Conservation (phyloP, 2,797 vertebrate genomes). For the Rhinatrema bivittatum region DNA sequence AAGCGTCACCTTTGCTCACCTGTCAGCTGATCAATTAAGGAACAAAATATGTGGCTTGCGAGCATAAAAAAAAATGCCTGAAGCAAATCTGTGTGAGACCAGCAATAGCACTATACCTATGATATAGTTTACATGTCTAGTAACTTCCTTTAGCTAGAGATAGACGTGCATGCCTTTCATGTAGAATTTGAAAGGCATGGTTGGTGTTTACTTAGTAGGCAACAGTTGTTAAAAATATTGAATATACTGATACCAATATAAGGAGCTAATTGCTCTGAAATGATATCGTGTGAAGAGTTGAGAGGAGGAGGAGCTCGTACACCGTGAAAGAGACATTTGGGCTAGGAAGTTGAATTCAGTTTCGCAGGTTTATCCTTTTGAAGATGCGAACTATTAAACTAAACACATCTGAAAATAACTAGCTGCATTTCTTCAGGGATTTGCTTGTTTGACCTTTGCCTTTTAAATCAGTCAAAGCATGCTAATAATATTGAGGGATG, state of each 20-base stretch:
- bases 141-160: slow-evolving; percentile 16
- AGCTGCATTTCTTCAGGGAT: slow-evolving; percentile 56
- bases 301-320: background rate
- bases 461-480: slow-evolving; percentile 64
- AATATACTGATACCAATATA: background rate
- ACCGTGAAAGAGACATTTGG: slow-evolving; percentile 38
- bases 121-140: background rate
- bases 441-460: slow-evolving; percentile 61
- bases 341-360: slow-evolving; percentile 42
- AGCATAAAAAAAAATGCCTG: too few species aligned
- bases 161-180: too few species aligned
- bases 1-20: slow-evolving; percentile 22
- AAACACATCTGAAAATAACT: slow-evolving; percentile 62
- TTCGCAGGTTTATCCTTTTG: slow-evolving; percentile 53
- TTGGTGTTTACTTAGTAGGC: background rate
- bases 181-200: background rate
- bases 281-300: background rate
- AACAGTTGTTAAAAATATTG: too few species aligned
- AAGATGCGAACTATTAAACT: slow-evolving; percentile 53
- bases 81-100: slow-evolving; percentile 22
- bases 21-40: slow-evolving; percentile 24
- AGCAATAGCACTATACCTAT: slow-evolving; percentile 10
- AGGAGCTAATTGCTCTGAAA: slow-evolving; percentile 8
- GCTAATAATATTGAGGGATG: slow-evolving; percentile 53
- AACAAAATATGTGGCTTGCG: too few species aligned